A percentile compares a stretch with the other conserved stretches of the same genome.
phyloP scores from a whole-genome alignment of 2,113 vertebrate genomes.

The Tupaia chinensis region DNA sequence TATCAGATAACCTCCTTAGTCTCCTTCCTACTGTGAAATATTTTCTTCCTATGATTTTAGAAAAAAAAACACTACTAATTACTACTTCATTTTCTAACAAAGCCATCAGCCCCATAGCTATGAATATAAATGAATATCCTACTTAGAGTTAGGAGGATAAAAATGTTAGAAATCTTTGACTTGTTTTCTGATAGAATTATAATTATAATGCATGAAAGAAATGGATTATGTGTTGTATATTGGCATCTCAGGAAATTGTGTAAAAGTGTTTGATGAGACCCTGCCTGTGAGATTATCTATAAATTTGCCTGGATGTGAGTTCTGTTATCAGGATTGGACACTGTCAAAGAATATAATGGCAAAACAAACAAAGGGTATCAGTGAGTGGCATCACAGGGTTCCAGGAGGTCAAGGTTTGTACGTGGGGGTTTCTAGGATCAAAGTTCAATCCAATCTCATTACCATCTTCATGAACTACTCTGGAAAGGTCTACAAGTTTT shows the following conservation, averaged over 20 bases:
- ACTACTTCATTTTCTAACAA: constrained; percentile 42
- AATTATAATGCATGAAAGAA: constrained; percentile 64
- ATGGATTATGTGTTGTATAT: not conserved
- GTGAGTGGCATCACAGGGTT: not conserved
- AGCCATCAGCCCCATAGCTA: not conserved
- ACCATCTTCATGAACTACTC: constrained; percentile 59
- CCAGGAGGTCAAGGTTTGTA: not conserved
- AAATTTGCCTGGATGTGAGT: constrained; percentile 51
- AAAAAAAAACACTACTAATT: constrained; percentile 30
- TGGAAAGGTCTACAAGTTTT: not conserved
- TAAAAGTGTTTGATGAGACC: constrained; percentile 53
- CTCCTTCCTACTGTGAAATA: not conserved
- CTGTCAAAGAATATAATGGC: constrained; percentile 34
- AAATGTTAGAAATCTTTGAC: constrained; percentile 64
- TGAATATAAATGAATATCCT: constrained; percentile 46
- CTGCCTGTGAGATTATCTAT: constrained; percentile 55
- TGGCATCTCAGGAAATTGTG: constrained; percentile 59
- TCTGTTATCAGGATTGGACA: constrained; percentile 62
- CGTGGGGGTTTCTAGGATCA: not conserved
- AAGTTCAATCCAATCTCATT: constrained; percentile 66
- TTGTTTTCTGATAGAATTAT: constrained; percentile 62
- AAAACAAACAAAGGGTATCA: not conserved
- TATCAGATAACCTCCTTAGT: not conserved
- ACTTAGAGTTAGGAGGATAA: not conserved
- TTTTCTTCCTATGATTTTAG: constrained; percentile 40